Base-by-base conservation (phyloP, 53 echinoderm and acorn worm species). In the Echinarachnius parma region DNA sequence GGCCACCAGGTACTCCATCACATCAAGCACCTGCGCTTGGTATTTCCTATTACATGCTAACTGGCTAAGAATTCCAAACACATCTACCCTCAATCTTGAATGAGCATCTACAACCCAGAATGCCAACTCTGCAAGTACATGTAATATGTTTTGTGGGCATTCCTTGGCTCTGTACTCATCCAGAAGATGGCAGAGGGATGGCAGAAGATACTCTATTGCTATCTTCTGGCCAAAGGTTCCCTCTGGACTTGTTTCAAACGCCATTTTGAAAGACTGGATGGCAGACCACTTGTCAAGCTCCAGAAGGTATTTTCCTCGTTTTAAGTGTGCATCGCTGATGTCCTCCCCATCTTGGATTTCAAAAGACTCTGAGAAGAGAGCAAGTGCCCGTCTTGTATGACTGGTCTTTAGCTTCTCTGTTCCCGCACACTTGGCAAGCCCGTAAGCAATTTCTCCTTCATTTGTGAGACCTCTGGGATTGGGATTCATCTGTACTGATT, bases 231-330 rank as follows among this genome's bases (percentile, higher is more conserved):
- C 34, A 25, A 53, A 70, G 15, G 1, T 13, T 3, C 3, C 26
- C 0, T 1, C 4, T 4, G 23, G 16, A 36, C 70, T 11, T 21
- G 70, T 70, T 19, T 25, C 34, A 22, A 35, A 39, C 18, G 74
- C 74, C 74, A 72, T 72, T 56, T 72, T 72, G 28, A 39, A 72
- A 16, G 57, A 72, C 54, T 72, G 74, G 26, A 56, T 25, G 16
- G 74, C 74, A 56, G 74, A 72, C 37, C 35, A 53, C 25, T 26
- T 53, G 70, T 70, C 70, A 7, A 2, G 24, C 1, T 54, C 15
- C 5, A 52, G 54, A 5, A 70, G 54, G 16, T 23, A 53, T 13
- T 53, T 33, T 9, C 53, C 70, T 14, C 34, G 32, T n/a, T 70
- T 31, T 4, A 70, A 23, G 30, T 70, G 70, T 23, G 36, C 24